Conservation (phyloP, 2,888 invertebrate genomes). For the Scaptomyza polygonia region DNA sequence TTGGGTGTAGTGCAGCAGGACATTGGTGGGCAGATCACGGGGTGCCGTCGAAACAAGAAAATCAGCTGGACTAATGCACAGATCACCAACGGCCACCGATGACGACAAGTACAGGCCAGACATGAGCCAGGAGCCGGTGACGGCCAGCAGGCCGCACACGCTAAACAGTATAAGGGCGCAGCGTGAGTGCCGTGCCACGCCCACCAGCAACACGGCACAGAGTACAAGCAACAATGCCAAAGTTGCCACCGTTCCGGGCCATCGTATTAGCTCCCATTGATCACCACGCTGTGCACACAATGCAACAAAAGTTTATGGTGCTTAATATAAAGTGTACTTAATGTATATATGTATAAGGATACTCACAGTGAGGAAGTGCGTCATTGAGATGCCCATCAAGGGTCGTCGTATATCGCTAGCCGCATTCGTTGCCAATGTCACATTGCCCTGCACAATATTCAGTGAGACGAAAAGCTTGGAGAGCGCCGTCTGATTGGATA, state of each 20-base stretch:
- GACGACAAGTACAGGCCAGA: conserved; percentile 93
- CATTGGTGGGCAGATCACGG: conserved; percentile 86
- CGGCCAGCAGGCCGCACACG: conserved; percentile 93
- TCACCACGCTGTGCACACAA: conserved; percentile 87
- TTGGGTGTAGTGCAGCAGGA: conserved; percentile 91
- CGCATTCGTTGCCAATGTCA: conserved; percentile 90
- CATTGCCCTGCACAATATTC: conserved; percentile 89
- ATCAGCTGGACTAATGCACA: conserved; percentile 93
- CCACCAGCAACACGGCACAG: conserved; percentile 94
- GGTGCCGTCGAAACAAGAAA: conserved; percentile 89
- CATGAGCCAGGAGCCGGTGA: conserved; percentile 95
- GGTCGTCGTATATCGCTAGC: conserved; percentile 91
- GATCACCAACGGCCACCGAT: conserved; percentile 93
- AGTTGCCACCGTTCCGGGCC: conserved; percentile 95
- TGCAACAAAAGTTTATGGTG: conserved; percentile 7
- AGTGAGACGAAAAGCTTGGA: conserved; percentile 89
- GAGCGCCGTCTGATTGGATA: conserved; percentile 91
- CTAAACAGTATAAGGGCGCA: conserved; percentile 95
- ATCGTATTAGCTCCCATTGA: conserved; percentile 90
- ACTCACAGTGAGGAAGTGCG: conserved; percentile 85
- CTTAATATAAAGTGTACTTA: background rate
- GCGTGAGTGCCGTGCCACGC: conserved; percentile 94
- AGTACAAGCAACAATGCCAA: conserved; percentile 93
- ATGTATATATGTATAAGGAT: background rate
- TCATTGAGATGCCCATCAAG: conserved; percentile 89